A percentile compares a stretch with the other conserved stretches of the same genome.
phyloP scores from a whole-genome alignment of 2,888 invertebrate genomes.

The Salpingus planirostris region DNA sequence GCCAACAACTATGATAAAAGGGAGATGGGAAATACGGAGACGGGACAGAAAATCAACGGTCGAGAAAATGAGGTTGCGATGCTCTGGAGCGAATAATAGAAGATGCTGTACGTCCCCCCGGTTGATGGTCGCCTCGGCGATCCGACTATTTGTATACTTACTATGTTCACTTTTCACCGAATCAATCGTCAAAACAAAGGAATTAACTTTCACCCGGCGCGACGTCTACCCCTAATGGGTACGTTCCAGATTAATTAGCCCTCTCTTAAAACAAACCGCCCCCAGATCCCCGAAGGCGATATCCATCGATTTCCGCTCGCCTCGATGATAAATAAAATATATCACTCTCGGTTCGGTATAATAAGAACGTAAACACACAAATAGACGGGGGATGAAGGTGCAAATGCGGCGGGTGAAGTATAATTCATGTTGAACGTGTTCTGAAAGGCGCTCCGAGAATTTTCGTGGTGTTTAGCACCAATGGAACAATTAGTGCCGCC shows the following conservation, averaged over 20 bases:
- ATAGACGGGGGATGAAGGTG: too few species aligned
- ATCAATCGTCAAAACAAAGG: constrained; percentile 27
- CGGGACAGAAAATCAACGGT: constrained; percentile 45
- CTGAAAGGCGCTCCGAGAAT: background rate
- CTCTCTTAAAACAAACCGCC: too few species aligned
- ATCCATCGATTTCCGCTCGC: too few species aligned
- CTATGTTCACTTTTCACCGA: constrained; percentile 25
- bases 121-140: constrained; percentile 24
- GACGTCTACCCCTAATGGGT: too few species aligned
- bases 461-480: background rate
- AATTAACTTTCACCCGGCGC: constrained; percentile 19
- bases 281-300: too few species aligned
- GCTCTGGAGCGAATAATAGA: constrained; percentile 45
- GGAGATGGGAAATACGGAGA: constrained; percentile 29
- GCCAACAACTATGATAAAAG: constrained; percentile 24
- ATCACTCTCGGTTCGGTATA: too few species aligned
- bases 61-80: constrained; percentile 50
- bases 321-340: too few species aligned
- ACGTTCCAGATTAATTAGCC: too few species aligned
- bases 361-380: too few species aligned
- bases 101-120: constrained; percentile 33
- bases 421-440: background rate
- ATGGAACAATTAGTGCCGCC: too few species aligned
- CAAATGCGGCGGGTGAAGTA: background rate
- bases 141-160: constrained; percentile 24